Conservation (phyloP, 2,888 invertebrate genomes). For the Bunonema sp. region DNA sequence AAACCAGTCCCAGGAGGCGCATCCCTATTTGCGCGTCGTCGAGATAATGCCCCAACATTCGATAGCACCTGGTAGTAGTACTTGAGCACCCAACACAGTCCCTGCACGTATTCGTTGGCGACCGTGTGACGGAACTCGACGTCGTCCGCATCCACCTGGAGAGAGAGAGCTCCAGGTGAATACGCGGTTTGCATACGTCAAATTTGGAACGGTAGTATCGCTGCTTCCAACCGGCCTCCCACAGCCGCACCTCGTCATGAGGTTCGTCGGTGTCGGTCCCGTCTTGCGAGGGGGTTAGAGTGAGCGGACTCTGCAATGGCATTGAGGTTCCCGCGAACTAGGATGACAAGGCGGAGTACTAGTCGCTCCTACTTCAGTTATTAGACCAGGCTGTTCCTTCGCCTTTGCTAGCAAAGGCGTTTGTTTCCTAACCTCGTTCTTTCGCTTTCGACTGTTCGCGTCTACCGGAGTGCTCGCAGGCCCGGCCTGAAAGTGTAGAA, state of each 20-base stretch:
- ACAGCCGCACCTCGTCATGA: constrained; percentile 44
- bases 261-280: constrained; percentile 23
- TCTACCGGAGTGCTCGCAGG: no score
- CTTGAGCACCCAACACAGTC: constrained; percentile 89
- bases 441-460: constrained; percentile 12
- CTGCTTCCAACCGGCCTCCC: constrained; percentile 95
- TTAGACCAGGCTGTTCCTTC: no score
- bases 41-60: no score
- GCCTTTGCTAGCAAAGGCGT: no score
- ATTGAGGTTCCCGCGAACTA: constrained; percentile 1
- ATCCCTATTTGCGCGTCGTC: no score
- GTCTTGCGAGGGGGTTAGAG: constrained; percentile 6
- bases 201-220: constrained; percentile 56
- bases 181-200: no score
- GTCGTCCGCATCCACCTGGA: constrained; percentile 45
- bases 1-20: constrained; percentile 99
- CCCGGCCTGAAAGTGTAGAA: no score
- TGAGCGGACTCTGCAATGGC: not conserved
- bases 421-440: constrained; percentile 12
- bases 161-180: no score
- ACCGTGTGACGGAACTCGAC: constrained; percentile 72
- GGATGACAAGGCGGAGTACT: no score
- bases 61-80: constrained; percentile 72
- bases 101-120: constrained; percentile 68
- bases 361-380: no score